Evolutionary conservation across 2,888 invertebrate species (phyloP).

Genomic region (Pristionchus fissidentatus): DNA sequence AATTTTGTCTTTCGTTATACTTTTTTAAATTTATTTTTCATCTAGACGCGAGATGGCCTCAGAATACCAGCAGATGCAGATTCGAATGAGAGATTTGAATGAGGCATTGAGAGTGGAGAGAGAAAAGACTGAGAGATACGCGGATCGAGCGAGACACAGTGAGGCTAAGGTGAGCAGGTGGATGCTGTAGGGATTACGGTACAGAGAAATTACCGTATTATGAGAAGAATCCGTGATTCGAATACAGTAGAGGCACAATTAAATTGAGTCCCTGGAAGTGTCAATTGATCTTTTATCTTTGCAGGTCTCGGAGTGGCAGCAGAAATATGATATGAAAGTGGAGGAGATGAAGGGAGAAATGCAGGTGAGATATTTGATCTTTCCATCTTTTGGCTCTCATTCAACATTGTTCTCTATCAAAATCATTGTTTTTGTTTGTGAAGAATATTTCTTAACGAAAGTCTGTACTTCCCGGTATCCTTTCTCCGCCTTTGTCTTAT

Average conservation of each 20-base stretch:
- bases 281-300: background rate
- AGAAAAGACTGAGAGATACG: background rate
- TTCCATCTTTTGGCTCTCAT: too few relatives aligned
- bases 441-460: too few relatives aligned
- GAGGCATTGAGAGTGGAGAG: background rate
- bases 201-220: background rate
- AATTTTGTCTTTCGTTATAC: too few relatives aligned
- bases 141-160: background rate
- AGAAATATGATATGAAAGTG: background rate
- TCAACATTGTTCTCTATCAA: too few relatives aligned
- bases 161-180: background rate
- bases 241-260: background rate
- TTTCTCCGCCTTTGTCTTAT: too few relatives aligned
- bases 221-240: background rate
- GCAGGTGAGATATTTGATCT: slow-evolving; percentile 24
- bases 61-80: slow-evolving; percentile 6
- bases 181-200: background rate
- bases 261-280: too few relatives aligned
- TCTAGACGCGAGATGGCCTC: background rate
- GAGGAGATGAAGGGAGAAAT: slow-evolving; percentile 15
- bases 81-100: background rate
- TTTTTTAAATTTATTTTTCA: background rate
- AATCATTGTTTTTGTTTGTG: too few relatives aligned
- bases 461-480: too few relatives aligned
- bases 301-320: background rate